Conservation (phyloP, 2,797 vertebrate species). For the Poeciliopsis infans region DNA sequence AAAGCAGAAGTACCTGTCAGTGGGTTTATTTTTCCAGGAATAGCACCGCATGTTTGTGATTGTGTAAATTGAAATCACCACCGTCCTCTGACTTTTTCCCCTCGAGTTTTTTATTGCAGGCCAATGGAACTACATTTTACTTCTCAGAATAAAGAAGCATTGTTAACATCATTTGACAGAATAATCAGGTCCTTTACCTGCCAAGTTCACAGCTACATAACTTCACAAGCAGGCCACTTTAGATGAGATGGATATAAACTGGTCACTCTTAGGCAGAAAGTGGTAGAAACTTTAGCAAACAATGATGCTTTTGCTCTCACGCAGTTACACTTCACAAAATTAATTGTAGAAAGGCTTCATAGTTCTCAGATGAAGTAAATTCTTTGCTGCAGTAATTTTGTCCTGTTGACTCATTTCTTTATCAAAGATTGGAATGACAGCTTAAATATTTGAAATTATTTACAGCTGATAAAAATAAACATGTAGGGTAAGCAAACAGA, state of each 20-base stretch:
- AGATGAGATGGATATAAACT: neutral
- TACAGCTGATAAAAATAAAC: constrained; percentile 8
- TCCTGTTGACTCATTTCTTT: constrained; percentile 7
- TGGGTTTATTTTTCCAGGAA: constrained; percentile 39
- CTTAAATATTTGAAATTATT: constrained; percentile 4
- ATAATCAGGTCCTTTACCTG: neutral
- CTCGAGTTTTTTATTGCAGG: neutral
- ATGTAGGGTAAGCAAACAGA: constrained; percentile 2
- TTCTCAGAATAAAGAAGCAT: neutral
- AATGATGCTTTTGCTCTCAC: neutral
- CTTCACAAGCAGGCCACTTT: no score
- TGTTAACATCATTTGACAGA: neutral
- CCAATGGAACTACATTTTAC: neutral
- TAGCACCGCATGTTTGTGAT: constrained; percentile 14
- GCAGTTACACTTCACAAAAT: neutral
- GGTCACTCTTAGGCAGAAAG: neutral
- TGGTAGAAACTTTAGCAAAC: neutral
- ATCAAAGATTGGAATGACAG: constrained; percentile 18
- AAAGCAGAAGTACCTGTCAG: constrained; percentile 24
- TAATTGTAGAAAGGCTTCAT: neutral
- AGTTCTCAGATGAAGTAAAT: neutral
- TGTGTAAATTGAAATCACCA: constrained; percentile 2
- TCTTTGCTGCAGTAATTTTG: constrained; percentile 12
- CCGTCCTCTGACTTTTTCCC: neutral
- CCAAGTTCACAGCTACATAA: neutral